Evolutionary conservation across 1,140 invertebrate genomes (phyloP).

Genomic region (Holcopasites calliopsidis): DNA sequence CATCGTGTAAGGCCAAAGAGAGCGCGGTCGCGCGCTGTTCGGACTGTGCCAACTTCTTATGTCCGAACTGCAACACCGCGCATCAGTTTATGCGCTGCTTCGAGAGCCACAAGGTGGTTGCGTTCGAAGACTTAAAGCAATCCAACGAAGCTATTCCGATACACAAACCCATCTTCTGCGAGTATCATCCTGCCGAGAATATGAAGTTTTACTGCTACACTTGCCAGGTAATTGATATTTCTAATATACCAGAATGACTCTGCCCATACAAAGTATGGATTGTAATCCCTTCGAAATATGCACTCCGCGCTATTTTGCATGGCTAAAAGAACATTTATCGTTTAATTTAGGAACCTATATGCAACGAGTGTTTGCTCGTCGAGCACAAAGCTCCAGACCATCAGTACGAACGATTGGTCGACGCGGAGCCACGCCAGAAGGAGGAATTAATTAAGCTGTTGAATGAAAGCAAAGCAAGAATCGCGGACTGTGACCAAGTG

Average conservation of each 20-base stretch:
- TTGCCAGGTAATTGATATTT: constrained; percentile 83
- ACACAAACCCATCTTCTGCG: constrained; percentile 91
- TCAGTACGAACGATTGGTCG: constrained; percentile 87
- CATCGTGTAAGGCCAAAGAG: constrained; percentile 93
- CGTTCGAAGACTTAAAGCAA: constrained; percentile 91
- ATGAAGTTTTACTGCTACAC: constrained; percentile 91
- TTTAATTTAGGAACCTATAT: constrained; percentile 82
- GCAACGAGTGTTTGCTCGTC: constrained; percentile 89
- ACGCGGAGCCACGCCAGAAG: constrained; percentile 87
- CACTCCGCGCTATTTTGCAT: not conserved
- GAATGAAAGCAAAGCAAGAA: constrained; percentile 86
- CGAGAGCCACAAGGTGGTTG: constrained; percentile 93
- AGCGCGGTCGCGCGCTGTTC: constrained; percentile 94
- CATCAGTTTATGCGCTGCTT: constrained; percentile 97
- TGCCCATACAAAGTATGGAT: constrained; percentile 27
- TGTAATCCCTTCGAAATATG: not conserved
- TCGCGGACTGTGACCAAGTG: constrained; percentile 87
- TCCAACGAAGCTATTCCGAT: constrained; percentile 87
- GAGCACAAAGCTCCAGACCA: constrained; percentile 90
- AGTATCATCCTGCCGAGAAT: constrained; percentile 87
- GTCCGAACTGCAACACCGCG: constrained; percentile 94
- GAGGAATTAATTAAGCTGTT: constrained; percentile 88
- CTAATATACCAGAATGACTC: not conserved
- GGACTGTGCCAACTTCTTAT: constrained; percentile 96
- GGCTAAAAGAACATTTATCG: constrained; percentile 17